These are phyloP conservation scores for Temnothorax longispinosus DNA, from an alignment of 1,140 invertebrate genomes.

Conservation along the genomic window DNA sequence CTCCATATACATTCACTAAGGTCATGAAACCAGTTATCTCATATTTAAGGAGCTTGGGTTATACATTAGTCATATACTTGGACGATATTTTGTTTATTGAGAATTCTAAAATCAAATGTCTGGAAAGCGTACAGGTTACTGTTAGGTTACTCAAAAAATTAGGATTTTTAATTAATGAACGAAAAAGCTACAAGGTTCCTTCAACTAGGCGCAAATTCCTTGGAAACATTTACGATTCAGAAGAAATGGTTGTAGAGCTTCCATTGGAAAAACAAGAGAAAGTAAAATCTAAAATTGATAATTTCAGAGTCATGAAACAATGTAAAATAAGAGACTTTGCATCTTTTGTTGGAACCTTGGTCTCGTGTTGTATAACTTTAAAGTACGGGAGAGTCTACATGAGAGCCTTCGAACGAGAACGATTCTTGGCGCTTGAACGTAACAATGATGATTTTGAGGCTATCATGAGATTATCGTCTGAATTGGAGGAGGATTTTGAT, in stretches of 20 bases:
- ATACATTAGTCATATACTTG: slow-evolving; percentile 12
- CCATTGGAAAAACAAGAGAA: slow-evolving; percentile 15
- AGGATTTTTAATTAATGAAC: slow-evolving; percentile 50
- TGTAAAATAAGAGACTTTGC: slow-evolving; percentile 68
- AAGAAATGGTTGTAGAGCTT: not conserved
- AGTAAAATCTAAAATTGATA: not conserved
- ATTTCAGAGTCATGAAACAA: not conserved
- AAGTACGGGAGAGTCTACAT: slow-evolving; percentile 20
- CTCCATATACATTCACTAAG: too few relatives aligned
- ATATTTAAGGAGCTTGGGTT: not conserved
- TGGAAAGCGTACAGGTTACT: not conserved
- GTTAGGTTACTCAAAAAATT: slow-evolving; percentile 17
- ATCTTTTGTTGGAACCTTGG: slow-evolving; percentile 40
- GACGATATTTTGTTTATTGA: slow-evolving; percentile 13
- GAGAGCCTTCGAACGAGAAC: too few relatives aligned
- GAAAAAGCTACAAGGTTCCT: not conserved
- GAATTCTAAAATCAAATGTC: too few relatives aligned
- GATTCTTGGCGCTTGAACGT: too few relatives aligned
- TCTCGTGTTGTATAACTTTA: slow-evolving; percentile 51
- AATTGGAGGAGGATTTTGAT: too few relatives aligned
- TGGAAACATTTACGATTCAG: slow-evolving; percentile 4
- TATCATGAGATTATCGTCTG: too few relatives aligned
- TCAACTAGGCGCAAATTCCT: slow-evolving; percentile 26
- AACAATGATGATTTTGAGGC: too few relatives aligned
- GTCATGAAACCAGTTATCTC: not conserved